phyloP scores from a whole-genome alignment of 2,113 vertebrate species.

The Dromiciops gliroides region DNA sequence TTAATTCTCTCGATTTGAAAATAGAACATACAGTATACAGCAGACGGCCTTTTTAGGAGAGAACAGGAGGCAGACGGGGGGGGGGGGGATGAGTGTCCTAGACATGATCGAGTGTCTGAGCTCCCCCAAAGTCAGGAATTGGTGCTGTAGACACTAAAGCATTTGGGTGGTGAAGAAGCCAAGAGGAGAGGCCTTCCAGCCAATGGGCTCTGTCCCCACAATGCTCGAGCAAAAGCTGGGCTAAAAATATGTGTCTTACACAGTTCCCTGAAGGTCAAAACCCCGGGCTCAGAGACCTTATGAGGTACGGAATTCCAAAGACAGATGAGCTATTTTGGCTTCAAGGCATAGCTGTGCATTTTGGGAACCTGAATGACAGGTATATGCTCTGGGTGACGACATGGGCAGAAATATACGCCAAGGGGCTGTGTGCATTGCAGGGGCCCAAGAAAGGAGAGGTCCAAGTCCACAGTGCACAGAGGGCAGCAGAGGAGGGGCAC shows the following conservation, averaged over 20 bases:
- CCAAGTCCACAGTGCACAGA: neutral
- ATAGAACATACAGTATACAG: constrained; percentile 50
- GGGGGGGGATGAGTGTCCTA: constrained; percentile 24
- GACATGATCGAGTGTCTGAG: constrained; percentile 46
- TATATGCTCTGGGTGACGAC: constrained; percentile 25
- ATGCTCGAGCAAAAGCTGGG: constrained; percentile 38
- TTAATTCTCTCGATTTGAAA: constrained; percentile 52
- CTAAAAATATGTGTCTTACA: constrained; percentile 50
- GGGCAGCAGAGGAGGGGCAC: neutral
- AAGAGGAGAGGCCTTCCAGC: constrained; percentile 20
- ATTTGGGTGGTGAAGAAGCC: constrained; percentile 13
- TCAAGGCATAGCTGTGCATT: constrained; percentile 40
- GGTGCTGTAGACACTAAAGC: constrained; percentile 22
- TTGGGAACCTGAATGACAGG: neutral
- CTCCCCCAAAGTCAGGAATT: constrained; percentile 49
- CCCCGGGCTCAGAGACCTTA: neutral
- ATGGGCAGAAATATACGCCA: constrained; percentile 18
- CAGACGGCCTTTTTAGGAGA: constrained; percentile 48
- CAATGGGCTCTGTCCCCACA: constrained; percentile 17
- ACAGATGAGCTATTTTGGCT: constrained; percentile 36
- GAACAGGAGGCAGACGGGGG: constrained; percentile 27
- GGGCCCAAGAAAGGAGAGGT: constrained; percentile 3
- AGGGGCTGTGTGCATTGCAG: constrained; percentile 11
- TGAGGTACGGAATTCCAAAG: constrained; percentile 37
- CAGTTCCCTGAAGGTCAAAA: constrained; percentile 36